These are phyloP conservation scores for Ditula angustiorana DNA, from an alignment of 2,888 invertebrate genomes.

Conservation along the genomic window DNA sequence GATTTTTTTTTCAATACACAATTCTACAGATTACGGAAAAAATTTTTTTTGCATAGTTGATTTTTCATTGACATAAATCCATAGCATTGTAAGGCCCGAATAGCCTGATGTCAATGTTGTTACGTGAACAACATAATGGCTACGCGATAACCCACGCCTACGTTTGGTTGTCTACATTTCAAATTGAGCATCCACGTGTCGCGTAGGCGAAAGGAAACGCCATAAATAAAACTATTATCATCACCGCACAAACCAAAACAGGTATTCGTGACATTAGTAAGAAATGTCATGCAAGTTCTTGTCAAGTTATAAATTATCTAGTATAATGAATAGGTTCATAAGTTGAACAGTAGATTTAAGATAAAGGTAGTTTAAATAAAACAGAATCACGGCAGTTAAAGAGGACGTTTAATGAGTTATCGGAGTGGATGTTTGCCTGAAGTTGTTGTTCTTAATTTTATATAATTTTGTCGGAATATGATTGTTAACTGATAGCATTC, in stretches of 20 bases:
- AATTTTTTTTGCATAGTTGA: too few species aligned
- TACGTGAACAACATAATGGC: slow-evolving; percentile 31
- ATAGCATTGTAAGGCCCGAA: slow-evolving; percentile 4
- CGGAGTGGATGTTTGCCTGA: background rate
- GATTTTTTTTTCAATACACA: too few species aligned
- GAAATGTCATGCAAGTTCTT: slow-evolving; percentile 43
- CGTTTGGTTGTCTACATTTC: background rate
- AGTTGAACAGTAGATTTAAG: slow-evolving; percentile 49
- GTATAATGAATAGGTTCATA: slow-evolving; percentile 49
- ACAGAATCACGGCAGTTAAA: slow-evolving; percentile 21
- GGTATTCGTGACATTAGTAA: slow-evolving; percentile 12
- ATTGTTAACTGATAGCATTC: background rate
- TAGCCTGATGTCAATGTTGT: slow-evolving; percentile 26
- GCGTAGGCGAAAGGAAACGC: slow-evolving; percentile 8
- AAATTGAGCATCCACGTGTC: slow-evolving; percentile 1
- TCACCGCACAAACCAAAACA: slow-evolving; percentile 2
- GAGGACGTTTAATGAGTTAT: slow-evolving; percentile 11
- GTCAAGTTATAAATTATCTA: slow-evolving; percentile 50
- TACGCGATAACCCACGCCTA: slow-evolving; percentile 9
- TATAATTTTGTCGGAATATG: background rate
- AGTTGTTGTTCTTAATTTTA: slow-evolving; percentile 8
- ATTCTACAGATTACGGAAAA: too few species aligned
- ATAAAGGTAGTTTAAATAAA: slow-evolving; percentile 30
- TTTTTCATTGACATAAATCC: slow-evolving; percentile 23
- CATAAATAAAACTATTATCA: background rate